Evolutionary conservation across 2,888 invertebrate species (phyloP), one percentile per base, ranked within the genome.

Genomic region (Drosophila anomalata): DNA sequence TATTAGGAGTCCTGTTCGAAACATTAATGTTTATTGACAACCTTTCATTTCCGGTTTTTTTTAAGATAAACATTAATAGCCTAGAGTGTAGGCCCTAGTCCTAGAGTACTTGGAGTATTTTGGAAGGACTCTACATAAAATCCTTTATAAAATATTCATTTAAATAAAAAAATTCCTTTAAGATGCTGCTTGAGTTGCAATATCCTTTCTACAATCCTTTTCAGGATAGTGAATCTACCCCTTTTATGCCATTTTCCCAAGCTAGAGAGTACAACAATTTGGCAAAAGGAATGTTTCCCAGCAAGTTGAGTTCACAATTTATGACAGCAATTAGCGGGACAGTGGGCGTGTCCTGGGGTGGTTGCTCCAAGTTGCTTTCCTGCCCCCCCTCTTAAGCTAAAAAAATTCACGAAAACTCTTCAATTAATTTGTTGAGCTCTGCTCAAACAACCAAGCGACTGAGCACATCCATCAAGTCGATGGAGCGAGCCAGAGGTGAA

Each of bases 321-420:
- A 87, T 84, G 82, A 75, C 71, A 79, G 73, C 84, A 87, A 84
- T 84, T 84, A 87, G 78, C 69, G 73, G 71, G 72, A 50, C 53
- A 53, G 62, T 69, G 59, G 75, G 77, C 72, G 62, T 75, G 56
- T 53, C 50, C 36, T 36, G 53, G 59, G 59, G 17, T 17, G 60
- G 67, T 51, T 31, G 60, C 59, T 51, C 59, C 50, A 58, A 46
- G 46, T 31, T 47, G 14, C 67, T 26, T 44, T 48, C 20, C 41
- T 31, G 33, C 14, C 41, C 36, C 36, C 14, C 12, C 36, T 36
- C 33, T 53, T 26, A 14, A 29, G 41, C 31, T 29, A 29, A 51
- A n/a, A 51, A 53, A 47, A 56, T 50, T 61, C 56, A 60, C 65
- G 50, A 61, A 69, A 76, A 73, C 60, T 76, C 83, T 83, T 77